Percentiles rank a stretch among this genome's conserved stretches.
These are phyloP conservation scores for Tapirus indicus DNA, from an alignment of 2,797 vertebrate species.

Conservation along the genomic window DNA sequence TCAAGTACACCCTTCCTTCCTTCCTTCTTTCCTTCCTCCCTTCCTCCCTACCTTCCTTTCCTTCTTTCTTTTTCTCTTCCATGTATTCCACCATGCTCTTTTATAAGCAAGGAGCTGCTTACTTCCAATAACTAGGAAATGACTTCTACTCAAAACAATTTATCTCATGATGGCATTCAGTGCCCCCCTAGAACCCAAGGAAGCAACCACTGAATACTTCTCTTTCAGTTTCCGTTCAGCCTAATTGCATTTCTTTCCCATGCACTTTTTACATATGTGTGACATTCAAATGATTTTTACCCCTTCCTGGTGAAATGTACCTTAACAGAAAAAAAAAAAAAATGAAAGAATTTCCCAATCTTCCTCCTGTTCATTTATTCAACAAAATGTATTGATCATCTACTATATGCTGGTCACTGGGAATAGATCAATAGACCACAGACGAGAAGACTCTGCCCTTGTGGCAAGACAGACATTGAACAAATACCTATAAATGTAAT, in stretches of 20 bases:
- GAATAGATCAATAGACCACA: not conserved
- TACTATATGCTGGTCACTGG: not conserved
- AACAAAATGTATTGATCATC: conserved; percentile 19
- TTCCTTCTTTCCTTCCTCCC: not conserved
- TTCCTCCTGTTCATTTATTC: conserved; percentile 40
- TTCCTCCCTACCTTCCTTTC: not conserved
- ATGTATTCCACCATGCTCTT: not conserved
- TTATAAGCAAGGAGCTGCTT: conserved; percentile 42
- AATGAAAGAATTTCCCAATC: not conserved
- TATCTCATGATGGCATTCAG: not conserved
- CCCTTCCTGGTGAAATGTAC: not conserved
- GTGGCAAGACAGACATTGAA: conserved; percentile 20
- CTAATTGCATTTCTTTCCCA: conserved; percentile 17
- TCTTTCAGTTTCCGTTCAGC: not conserved
- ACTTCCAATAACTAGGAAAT: conserved; percentile 27
- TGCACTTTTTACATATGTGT: not conserved
- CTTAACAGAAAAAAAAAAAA: conserved; percentile 38
- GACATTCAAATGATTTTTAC: conserved; percentile 24
- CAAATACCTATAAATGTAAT: not conserved
- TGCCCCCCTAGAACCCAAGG: not conserved
- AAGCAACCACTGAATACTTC: conserved; percentile 38
- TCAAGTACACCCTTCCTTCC: not conserved
- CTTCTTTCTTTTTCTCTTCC: not conserved
- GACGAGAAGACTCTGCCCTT: not conserved
- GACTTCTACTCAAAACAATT: not conserved